Evolutionary conservation across 2,113 vertebrate species (phyloP), one percentile per base, ranked within the genome.

Genomic region (Heliornis fulica): DNA sequence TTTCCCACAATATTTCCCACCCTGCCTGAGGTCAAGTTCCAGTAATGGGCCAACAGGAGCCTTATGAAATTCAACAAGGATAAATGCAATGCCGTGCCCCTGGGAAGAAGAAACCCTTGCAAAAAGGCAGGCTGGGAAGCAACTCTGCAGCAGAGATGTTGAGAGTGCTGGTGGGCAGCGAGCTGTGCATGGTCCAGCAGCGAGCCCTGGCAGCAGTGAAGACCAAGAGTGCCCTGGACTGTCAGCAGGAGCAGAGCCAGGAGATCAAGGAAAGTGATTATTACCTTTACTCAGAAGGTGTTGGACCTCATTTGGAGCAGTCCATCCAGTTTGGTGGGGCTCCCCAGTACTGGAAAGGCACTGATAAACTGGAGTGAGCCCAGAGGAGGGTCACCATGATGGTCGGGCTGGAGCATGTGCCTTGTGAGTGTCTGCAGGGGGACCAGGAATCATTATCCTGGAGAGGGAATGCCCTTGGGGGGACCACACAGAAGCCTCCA

Each of bases 51-150:
- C 91, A 81, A 77, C 40, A 57, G 32, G 11, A 86, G 9, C 59
- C 31, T 70, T 61, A 83, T 83, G 83, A 95, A 95, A 96, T 90
- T 83, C 91, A 94, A 38, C 19, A 77, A 86, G 86, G 80, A 81
- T 41, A 65, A 65, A 90, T 0, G 19, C 36, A 65, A 25, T 3
- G 4, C 45, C 1, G 0, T 29, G n/a, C 28, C 29, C 20, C 32
- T 1, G 3, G 34, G 21, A 82, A 23, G 70, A 71, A 71, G 65
- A 92, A 93, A 48, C 15, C 20, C 36, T 71, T 88, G 26, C 26
- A 34, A 68, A 2, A 20, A 41, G 36, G 13, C 11, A 28, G 46
- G 17, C 38, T 29, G 60, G 9, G 41, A 10, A 80, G 15, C 3
- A 1, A n/a, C 31, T 83, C 46, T 41, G 56, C 1, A 1, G 46